Evolutionary conservation across 2,113 vertebrate genomes (phyloP).

Genomic region (Prunella himalayana): DNA sequence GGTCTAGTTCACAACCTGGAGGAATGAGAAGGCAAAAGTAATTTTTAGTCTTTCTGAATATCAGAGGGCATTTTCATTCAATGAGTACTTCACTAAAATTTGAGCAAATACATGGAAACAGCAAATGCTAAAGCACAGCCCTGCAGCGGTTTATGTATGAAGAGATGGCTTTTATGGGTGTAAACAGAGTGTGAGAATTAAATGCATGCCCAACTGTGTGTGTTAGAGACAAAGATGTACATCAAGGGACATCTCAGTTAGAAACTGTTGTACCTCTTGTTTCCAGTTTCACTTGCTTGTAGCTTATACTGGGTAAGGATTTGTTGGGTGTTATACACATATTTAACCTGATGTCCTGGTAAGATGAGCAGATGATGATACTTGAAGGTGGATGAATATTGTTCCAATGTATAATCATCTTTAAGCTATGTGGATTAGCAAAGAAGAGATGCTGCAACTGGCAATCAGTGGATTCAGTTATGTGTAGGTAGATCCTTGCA

Average conservation of each 20-base stretch:
- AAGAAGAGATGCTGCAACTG: background rate
- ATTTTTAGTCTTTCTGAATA: background rate
- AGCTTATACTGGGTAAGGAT: background rate
- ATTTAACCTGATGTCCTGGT: background rate
- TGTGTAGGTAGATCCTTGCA: accelerated
- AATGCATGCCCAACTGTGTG: background rate
- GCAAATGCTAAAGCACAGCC: background rate
- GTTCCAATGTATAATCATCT: background rate
- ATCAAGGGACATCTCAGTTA: background rate
- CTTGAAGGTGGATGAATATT: background rate
- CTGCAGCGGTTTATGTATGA: background rate
- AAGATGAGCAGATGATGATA: background rate
- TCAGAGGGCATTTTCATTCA: background rate
- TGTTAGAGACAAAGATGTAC: background rate
- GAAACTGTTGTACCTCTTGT: background rate
- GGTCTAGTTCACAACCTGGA: background rate
- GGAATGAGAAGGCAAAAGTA: background rate
- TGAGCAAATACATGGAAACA: background rate
- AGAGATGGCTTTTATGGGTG: background rate
- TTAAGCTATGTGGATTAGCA: background rate
- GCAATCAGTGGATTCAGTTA: background rate
- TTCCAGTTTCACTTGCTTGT: background rate
- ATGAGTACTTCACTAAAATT: background rate
- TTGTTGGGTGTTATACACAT: background rate
- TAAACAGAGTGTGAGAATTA: background rate